phyloP scores from a whole-genome alignment of 2,113 vertebrate species.

The Marmota flaviventris region DNA sequence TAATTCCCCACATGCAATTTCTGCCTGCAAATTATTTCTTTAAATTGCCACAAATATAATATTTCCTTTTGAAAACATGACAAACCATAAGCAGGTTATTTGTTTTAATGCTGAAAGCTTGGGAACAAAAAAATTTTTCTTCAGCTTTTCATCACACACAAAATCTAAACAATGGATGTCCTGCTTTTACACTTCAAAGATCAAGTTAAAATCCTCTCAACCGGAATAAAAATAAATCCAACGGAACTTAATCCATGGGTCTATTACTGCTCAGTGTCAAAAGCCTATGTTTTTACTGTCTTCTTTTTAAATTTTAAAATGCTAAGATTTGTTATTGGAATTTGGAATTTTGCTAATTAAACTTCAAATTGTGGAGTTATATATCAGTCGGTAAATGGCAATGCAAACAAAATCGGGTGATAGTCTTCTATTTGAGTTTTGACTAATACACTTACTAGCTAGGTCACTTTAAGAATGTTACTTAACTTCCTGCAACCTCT shows the following conservation, averaged over 20 bases:
- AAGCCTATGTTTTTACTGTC: conserved; percentile 19
- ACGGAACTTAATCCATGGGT: conserved; percentile 38
- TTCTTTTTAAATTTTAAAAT: conserved; percentile 48
- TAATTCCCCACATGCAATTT: not conserved
- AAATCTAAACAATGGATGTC: conserved; percentile 39
- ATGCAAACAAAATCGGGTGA: not conserved
- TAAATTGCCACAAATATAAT: conserved; percentile 35
- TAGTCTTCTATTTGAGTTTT: conserved; percentile 25
- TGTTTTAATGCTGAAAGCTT: conserved; percentile 34
- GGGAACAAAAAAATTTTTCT: not conserved
- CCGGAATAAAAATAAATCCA: conserved; percentile 54
- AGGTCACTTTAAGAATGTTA: conserved; percentile 6
- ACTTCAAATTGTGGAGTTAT: not conserved
- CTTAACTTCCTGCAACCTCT: not conserved
- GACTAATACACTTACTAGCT: not conserved
- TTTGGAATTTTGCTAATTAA: conserved; percentile 47
- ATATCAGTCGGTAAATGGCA: not conserved
- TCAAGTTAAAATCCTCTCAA: conserved; percentile 47
- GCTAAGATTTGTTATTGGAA: conserved; percentile 18
- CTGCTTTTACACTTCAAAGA: conserved; percentile 47
- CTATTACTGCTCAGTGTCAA: not conserved
- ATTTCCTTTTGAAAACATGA: conserved; percentile 34
- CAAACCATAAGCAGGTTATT: conserved; percentile 4
- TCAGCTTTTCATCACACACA: conserved; percentile 4
- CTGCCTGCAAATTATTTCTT: conserved; percentile 34